phyloP scores from a whole-genome alignment of 2,888 invertebrate genomes.

The Chaetogeoica ovagalla region DNA sequence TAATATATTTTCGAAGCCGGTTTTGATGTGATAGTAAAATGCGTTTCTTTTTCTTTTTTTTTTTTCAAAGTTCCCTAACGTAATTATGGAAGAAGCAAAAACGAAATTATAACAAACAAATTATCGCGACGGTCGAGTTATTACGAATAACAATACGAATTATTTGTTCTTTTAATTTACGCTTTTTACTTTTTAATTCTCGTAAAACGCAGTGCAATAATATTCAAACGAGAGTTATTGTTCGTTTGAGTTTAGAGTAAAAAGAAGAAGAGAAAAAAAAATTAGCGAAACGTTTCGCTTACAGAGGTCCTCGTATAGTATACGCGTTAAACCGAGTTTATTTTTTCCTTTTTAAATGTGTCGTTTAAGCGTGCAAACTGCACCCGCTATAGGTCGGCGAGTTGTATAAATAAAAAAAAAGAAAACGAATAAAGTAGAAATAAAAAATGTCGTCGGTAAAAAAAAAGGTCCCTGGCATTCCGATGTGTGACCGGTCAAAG shows the following conservation, averaged over 20 bases:
- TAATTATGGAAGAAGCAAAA: not conserved
- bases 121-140: not conserved
- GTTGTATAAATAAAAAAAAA: slow-evolving; percentile 8
- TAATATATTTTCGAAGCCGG: no score
- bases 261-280: not conserved
- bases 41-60: no score
- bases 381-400: not conserved
- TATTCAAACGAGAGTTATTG: not conserved
- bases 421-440: slow-evolving; percentile 16
- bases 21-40: no score
- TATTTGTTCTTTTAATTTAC: not conserved
- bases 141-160: not conserved
- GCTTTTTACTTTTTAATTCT: not conserved
- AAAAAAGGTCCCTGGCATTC: slow-evolving; percentile 23
- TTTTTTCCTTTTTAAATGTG: not conserved
- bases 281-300: not conserved
- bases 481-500: slow-evolving; percentile 35
- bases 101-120: not conserved
- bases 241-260: slow-evolving; percentile 7
- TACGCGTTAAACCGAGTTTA: slow-evolving; percentile 14
- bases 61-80: no score
- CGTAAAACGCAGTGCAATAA: slow-evolving; percentile 2
- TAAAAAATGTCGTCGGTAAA: slow-evolving; percentile 20
- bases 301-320: not conserved
- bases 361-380: not conserved